phyloP scores from a whole-genome alignment of 2,113 vertebrate genomes.

The Trachemys scripta region DNA sequence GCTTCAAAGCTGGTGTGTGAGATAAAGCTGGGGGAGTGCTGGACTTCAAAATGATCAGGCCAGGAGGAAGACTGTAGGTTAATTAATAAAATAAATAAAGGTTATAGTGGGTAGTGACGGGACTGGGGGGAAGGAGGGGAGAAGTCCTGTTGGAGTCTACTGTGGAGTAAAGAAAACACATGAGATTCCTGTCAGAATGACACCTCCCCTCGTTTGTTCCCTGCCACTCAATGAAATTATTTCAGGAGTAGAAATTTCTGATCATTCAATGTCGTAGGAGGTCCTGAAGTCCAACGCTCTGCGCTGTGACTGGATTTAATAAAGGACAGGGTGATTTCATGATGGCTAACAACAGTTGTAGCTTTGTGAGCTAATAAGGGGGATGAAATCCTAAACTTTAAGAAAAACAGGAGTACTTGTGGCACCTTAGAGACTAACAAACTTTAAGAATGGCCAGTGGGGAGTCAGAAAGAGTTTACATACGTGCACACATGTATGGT shows the following conservation, averaged over 20 bases:
- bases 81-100: neutral
- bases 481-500: accelerated
- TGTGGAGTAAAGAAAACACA: accelerated
- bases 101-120: too few relatives aligned
- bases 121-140: neutral
- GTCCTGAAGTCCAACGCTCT: neutral
- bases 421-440: too few relatives aligned
- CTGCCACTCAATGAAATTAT: neutral
- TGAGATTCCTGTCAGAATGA: neutral
- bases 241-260: neutral
- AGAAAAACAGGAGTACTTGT: too few relatives aligned
- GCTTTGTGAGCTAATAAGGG: neutral
- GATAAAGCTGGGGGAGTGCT: neutral
- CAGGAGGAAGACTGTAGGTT: neutral
- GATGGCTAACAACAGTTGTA: neutral
- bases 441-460: accelerated
- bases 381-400: neutral
- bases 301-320: neutral
- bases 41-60: neutral
- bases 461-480: neutral
- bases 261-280: neutral
- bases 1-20: neutral
- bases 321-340: neutral
- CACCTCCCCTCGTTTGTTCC: neutral
- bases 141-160: neutral